Base-by-base conservation (phyloP, 1,140 invertebrate genomes). In the Campodea augens region DNA sequence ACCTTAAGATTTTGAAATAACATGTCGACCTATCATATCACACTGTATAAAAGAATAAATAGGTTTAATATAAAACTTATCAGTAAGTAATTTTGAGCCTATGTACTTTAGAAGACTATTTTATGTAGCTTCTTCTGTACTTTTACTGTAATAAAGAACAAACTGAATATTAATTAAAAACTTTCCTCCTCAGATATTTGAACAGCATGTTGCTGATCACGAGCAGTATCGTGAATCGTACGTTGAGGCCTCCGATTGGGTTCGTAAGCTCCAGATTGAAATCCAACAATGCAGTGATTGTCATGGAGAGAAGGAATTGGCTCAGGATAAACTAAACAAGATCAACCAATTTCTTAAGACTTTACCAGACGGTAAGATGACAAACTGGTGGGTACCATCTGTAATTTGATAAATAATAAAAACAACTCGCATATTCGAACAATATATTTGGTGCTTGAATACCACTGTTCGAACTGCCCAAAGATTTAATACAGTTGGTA, bases 171-270 rank as follows among this genome's bases (percentile, higher is more conserved):
- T n/a, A n/a, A n/a, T n/a, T n/a, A n/a, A n/a, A n/a, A n/a, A n/a
- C n/a, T n/a, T n/a, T n/a, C n/a, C n/a, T 51, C 51, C 59, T 19
- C 47, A 78, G 64, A 75, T 72, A 52, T 62, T 88, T 23, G 81
- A 88, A 57, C 69, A 74, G 25, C 81, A 91, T 65, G 85, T 91
- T 0, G 77, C 77, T 47, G 75, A 81, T 45, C 87, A 93, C 52
- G 87, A 92, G 52, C 73, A 78, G 50, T 92, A 88, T 59, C 81
- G 84, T 54, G 73, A 76, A 52, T 73, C 76, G 0, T 84, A 81
- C 50, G 78, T 80, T 47, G 78, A 78, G 52, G 78, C 86, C 49
- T 74, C 78, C 38, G 86, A 91, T 49, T 92, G 84, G 82, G 69
- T 95, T n/a, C 71, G 82, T 32, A 79, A 78, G 51, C 75, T 77